Percentiles rank a stretch among this genome's conserved stretches.
phyloP scores from a whole-genome alignment of 2,888 invertebrate species.

The Microctonus brassicae region DNA sequence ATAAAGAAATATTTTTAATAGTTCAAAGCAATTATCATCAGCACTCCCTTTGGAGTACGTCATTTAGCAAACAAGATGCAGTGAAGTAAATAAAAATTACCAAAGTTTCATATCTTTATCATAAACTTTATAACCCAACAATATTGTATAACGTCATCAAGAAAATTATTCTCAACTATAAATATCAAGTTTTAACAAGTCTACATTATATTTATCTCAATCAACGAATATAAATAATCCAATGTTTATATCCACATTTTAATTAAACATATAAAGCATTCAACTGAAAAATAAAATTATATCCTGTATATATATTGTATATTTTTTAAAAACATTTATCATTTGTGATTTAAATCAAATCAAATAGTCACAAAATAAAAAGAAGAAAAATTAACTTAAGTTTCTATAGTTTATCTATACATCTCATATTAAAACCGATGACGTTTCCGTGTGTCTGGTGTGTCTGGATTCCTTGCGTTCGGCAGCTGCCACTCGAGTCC shows the following conservation, averaged over 20 bases:
- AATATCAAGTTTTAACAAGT: no score
- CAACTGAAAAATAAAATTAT: background rate
- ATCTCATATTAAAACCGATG: background rate
- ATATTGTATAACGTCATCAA: no score
- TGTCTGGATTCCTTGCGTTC: slow-evolving; percentile 3
- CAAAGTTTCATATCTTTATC: background rate
- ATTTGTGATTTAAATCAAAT: background rate
- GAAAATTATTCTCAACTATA: no score
- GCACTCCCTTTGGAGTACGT: background rate
- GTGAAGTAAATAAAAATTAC: background rate
- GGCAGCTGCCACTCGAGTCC: slow-evolving; percentile 47
- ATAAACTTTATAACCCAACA: background rate
- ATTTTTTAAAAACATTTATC: background rate
- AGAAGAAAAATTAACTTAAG: background rate
- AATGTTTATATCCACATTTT: no score
- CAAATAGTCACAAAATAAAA: background rate
- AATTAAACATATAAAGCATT: no score
- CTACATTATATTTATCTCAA: no score
- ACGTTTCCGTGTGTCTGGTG: background rate
- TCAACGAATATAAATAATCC: no score
- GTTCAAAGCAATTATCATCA: slow-evolving; percentile 8
- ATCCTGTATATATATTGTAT: no score
- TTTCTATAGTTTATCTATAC: background rate
- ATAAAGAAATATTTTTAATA: background rate
- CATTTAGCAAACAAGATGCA: background rate